Percentiles rank a stretch among this genome's conserved stretches.
These are phyloP conservation scores for Sycophaga agraensis DNA, from an alignment of 1,140 invertebrate species.

Conservation along the genomic window DNA sequence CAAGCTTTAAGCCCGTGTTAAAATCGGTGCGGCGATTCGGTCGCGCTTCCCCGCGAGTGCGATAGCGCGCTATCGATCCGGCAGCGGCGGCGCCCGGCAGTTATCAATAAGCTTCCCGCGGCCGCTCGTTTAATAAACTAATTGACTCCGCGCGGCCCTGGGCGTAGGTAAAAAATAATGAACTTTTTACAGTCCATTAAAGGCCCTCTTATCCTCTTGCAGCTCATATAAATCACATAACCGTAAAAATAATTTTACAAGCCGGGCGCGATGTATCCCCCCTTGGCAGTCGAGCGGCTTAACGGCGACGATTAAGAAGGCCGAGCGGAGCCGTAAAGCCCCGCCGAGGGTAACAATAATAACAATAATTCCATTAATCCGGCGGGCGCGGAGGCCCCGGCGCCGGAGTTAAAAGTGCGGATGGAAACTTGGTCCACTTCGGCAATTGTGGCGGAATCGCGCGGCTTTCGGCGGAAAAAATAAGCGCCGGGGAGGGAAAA, in stretches of 20 bases:
- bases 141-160: not conserved
- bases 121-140: not conserved
- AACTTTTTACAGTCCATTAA: slow-evolving; percentile 12
- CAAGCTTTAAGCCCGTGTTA: too few relatives aligned
- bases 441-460: slow-evolving; percentile 34
- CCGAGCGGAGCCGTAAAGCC: slow-evolving; percentile 16
- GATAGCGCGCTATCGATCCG: too few relatives aligned
- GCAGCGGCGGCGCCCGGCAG: too few relatives aligned
- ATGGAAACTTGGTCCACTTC: slow-evolving; percentile 35
- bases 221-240: slow-evolving; percentile 18
- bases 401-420: slow-evolving; percentile 21
- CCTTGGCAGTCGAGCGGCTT: not conserved
- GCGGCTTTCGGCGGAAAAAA: slow-evolving; percentile 15
- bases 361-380: slow-evolving; percentile 47
- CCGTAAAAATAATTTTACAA: slow-evolving; percentile 28
- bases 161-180: slow-evolving; percentile 2
- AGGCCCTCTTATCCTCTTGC: not conserved
- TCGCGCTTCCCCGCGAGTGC: too few relatives aligned
- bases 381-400: not conserved
- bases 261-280: not conserved
- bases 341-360: slow-evolving; percentile 39
- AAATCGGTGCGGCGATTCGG: too few relatives aligned
- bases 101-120: too few relatives aligned
- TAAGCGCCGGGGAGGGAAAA: slow-evolving; percentile 28
- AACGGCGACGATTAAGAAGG: slow-evolving; percentile 31